Base-by-base conservation (phyloP, 2,113 vertebrate genomes). In the Myiozetetes cayanensis region DNA sequence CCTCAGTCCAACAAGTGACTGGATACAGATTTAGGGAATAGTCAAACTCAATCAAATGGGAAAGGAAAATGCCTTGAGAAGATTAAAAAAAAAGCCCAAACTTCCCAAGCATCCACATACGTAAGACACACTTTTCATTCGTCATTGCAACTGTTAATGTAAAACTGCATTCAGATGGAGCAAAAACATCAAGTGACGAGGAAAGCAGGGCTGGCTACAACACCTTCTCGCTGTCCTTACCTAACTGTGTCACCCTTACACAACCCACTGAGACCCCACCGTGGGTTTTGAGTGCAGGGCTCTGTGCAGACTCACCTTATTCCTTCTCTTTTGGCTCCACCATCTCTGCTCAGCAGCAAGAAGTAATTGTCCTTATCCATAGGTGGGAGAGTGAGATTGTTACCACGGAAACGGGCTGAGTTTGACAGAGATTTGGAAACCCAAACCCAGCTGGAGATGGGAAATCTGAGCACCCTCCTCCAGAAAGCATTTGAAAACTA, bases 351-450 rank as follows among this genome's bases (percentile, higher is more conserved):
- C 80, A 92, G 79, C 56, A 92, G 76, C 93, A 83, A 92, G 76
- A 61, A 95, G 90, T 46, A 84, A 95, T 96, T 95, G 94, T 97
- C 93, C 94, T 71, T 70, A 89, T 67, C 76, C 76, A 90, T 58
- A 92, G 96, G 93, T 94, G 88, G 93, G 73, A 95, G 83, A 92
- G 49, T 31, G 62, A 96, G 90, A 95, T 67, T 73, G 93, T 97
- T 96, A 95, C 96, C 92, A 94, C 55, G 96, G 96, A 90, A 95
- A 97, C 93, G 0, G 80, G 66, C 58, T 90, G 82, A 68, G 89
- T 94, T 94, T 95, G 96, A 96, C 90, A 96, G 93, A 94, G 91
- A 96, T 94, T 92, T 97, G 96, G 96, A 95, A 95, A 93, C 76
- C 88, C 86, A 96, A 95, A 81, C 88, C 94, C 93, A 95, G 93